phyloP scores from a whole-genome alignment of 2,797 vertebrate genomes.

The Lateolabrax maculatus region DNA sequence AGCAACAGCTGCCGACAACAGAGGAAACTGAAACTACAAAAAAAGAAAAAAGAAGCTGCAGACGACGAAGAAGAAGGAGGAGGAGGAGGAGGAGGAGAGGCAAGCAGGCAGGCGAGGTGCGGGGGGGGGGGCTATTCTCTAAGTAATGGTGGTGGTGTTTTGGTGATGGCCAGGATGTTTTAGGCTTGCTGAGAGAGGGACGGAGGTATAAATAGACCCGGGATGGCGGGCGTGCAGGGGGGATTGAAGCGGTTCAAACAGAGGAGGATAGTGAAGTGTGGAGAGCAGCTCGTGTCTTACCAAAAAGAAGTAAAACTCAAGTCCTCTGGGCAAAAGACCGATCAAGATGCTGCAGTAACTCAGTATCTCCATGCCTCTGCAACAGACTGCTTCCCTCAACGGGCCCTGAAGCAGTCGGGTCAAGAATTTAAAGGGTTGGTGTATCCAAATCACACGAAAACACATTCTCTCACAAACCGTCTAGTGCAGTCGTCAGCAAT shows the following conservation, averaged over 20 bases:
- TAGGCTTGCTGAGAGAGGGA: conserved; percentile 46
- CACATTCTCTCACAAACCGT: neutral
- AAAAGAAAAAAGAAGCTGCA: conserved; percentile 42
- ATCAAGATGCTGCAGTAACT: conserved; percentile 10
- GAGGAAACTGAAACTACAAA: conserved; percentile 61
- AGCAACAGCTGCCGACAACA: conserved; percentile 79
- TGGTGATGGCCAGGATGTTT: conserved; percentile 65
- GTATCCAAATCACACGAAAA: neutral
- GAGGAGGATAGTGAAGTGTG: conserved; percentile 55
- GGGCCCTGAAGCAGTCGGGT: neutral
- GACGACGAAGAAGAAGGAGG: conserved; percentile 36
- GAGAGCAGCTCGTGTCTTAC: conserved; percentile 39
- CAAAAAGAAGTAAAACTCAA: conserved; percentile 37
- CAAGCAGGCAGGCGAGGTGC: conserved; percentile 9
- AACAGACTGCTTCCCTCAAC: conserved; percentile 15
- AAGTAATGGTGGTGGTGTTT: conserved; percentile 62
- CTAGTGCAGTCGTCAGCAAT: neutral
- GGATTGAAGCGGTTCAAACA: conserved; percentile 49
- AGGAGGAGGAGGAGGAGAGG: conserved; percentile 28
- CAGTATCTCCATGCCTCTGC: neutral
- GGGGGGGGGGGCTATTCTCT: conserved; percentile 21
- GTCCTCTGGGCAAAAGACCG: conserved; percentile 32
- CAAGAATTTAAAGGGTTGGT: neutral
- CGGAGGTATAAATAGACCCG: conserved; percentile 70
- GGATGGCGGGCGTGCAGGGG: neutral